phyloP scores from a whole-genome alignment of 2,888 invertebrate species.

The Callyntrura guangdongensis region DNA sequence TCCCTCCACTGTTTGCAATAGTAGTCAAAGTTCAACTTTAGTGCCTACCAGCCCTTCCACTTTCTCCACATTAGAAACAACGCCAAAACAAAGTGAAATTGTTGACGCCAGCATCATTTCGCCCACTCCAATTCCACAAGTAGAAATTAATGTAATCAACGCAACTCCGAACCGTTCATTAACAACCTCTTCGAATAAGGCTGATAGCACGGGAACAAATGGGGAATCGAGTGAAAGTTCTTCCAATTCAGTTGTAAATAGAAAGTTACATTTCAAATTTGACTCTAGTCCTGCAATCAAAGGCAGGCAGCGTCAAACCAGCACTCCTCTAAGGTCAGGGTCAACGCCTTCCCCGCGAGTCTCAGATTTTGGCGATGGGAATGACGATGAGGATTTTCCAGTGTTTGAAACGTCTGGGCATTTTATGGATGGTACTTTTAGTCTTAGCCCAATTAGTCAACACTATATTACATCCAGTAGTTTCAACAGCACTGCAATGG shows the following conservation, averaged over 20 bases:
- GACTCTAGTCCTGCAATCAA: constrained; percentile 36
- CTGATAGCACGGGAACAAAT: constrained; percentile 22
- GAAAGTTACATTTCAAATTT: constrained; percentile 65
- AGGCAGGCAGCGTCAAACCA: constrained; percentile 77
- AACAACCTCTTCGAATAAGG: constrained; percentile 14
- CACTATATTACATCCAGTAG: constrained; percentile 53
- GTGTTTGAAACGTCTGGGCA: constrained; percentile 71
- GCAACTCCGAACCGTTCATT: constrained; percentile 72
- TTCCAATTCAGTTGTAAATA: constrained; percentile 24
- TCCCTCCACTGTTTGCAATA: constrained; percentile 51
- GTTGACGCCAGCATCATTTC: constrained; percentile 71
- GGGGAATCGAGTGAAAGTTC: neutral
- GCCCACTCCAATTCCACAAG: constrained; percentile 75
- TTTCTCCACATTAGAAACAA: constrained; percentile 16
- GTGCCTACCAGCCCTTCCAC: constrained; percentile 46
- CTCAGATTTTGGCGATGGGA: constrained; percentile 75
- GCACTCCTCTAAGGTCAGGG: constrained; percentile 81
- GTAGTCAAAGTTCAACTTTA: constrained; percentile 70
- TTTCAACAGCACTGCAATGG: constrained; percentile 49
- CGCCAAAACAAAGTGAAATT: constrained; percentile 48
- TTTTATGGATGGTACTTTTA: constrained; percentile 76
- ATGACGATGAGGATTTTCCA: constrained; percentile 58
- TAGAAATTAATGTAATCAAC: constrained; percentile 77
- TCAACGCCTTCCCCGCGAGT: constrained; percentile 77
- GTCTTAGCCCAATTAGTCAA: constrained; percentile 82